Conservation (phyloP, 2,113 vertebrate species). For the Oxyruncus cristatus region DNA sequence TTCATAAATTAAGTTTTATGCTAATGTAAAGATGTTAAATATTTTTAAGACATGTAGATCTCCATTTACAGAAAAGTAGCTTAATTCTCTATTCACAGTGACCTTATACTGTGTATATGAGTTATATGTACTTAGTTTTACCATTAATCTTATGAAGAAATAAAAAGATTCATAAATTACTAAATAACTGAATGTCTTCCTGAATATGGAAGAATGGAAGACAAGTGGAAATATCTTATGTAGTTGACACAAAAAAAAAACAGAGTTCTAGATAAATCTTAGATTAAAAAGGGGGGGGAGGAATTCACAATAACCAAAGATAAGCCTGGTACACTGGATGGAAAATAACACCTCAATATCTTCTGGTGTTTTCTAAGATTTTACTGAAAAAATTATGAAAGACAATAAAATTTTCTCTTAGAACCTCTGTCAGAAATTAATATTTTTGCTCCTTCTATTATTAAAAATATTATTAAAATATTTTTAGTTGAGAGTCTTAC, state of each 20-base stretch:
- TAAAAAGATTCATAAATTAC: neutral
- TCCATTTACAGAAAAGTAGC: neutral
- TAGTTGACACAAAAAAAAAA: neutral
- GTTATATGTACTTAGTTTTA: neutral
- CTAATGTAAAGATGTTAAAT: neutral
- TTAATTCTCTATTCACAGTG: neutral
- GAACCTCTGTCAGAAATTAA: neutral
- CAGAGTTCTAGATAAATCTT: neutral
- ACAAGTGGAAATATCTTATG: neutral
- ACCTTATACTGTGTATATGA: neutral
- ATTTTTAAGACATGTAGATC: neutral
- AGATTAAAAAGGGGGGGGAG: neutral
- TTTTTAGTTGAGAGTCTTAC: neutral
- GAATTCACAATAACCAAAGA: neutral
- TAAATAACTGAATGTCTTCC: neutral
- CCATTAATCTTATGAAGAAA: neutral
- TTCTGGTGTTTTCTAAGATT: neutral
- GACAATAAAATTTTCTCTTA: neutral
- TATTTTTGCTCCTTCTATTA: neutral
- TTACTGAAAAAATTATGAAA: neutral
- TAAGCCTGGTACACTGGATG: neutral
- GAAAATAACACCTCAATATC: neutral
- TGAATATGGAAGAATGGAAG: neutral
- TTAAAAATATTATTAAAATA: no score
- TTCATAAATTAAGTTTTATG: neutral